A percentile compares a stretch with the other conserved stretches of the same genome.
phyloP scores from a whole-genome alignment of 2,888 invertebrate genomes.

The Neoaliturus tenellus region DNA sequence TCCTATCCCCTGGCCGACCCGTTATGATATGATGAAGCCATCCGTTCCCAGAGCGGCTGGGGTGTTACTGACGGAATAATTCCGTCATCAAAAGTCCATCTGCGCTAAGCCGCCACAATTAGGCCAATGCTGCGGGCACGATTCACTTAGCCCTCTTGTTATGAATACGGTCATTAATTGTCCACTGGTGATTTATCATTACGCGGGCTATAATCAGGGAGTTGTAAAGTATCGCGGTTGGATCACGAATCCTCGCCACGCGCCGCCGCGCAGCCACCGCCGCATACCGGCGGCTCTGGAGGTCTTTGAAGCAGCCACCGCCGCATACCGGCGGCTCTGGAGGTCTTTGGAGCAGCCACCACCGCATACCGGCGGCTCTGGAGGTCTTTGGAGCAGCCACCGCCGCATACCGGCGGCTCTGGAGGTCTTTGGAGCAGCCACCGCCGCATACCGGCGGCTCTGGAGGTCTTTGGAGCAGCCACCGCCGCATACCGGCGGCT shows the following conservation, averaged over 20 bases:
- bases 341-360: background rate
- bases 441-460: background rate
- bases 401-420: background rate
- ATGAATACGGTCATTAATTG: constrained; percentile 57
- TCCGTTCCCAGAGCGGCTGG: background rate
- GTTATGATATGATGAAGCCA: background rate
- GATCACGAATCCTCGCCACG: constrained; percentile 18
- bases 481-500: background rate
- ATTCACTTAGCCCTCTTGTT: constrained; percentile 57
- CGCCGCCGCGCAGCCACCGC: background rate
- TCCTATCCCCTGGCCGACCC: too few species aligned
- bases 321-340: too few species aligned
- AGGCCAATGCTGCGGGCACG: constrained; percentile 49
- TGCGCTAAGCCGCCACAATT: constrained; percentile 36
- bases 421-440: background rate
- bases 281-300: background rate
- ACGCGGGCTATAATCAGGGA: constrained; percentile 49
- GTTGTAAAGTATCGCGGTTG: constrained; percentile 44
- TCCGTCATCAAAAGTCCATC: constrained; percentile 45
- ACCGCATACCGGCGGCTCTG: background rate
- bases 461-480: background rate
- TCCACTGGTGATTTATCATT: constrained; percentile 54
- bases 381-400: background rate
- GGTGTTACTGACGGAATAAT: constrained; percentile 10
- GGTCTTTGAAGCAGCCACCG: background rate